Conservation (phyloP, 2,113 vertebrate genomes). For the Neodontobutis hainanensis region DNA sequence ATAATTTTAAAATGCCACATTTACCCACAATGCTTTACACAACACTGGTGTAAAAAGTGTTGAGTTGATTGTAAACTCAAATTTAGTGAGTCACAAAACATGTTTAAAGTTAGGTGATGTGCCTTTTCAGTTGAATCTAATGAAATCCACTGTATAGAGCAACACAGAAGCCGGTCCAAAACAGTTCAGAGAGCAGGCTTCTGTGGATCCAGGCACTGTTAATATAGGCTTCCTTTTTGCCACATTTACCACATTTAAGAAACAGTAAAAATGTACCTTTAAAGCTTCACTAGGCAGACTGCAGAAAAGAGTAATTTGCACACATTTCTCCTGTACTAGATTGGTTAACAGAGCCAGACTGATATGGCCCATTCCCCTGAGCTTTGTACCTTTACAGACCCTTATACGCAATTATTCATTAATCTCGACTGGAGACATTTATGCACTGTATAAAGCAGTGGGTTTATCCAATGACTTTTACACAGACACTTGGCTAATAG, state of each 20-base stretch:
- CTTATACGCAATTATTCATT: no score
- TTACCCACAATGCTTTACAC: background rate
- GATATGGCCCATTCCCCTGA: no score
- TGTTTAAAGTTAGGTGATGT: background rate
- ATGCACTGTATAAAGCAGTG: no score
- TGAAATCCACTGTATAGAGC: background rate
- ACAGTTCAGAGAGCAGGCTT: background rate
- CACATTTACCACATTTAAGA: background rate
- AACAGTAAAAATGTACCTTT: background rate
- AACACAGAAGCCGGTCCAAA: background rate
- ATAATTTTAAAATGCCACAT: background rate
- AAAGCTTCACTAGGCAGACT: background rate
- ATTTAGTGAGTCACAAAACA: background rate
- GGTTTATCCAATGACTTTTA: no score
- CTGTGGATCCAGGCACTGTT: background rate
- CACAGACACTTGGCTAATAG: no score
- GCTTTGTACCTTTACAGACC: no score
- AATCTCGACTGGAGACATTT: no score
- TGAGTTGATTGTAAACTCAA: no score
- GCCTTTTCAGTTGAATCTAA: background rate
- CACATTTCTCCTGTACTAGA: no score
- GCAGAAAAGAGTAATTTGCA: background rate
- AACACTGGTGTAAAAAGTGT: no score
- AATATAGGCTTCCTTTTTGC: background rate
- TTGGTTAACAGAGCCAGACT: no score